Evolutionary conservation across 2,888 invertebrate species (phyloP).

Genomic region (Theretra japonica): DNA sequence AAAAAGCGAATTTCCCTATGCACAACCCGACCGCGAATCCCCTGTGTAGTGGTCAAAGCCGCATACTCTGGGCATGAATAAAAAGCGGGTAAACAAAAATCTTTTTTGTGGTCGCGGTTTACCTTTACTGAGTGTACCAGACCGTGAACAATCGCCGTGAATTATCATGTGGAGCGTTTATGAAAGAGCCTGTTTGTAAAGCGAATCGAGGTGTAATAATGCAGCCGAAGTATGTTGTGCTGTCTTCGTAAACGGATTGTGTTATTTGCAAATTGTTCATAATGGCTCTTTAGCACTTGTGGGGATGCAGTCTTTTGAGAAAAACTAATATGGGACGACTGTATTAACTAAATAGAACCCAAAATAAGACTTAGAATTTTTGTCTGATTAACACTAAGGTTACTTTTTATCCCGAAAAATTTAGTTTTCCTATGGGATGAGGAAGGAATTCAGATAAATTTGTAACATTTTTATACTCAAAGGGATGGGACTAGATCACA

Average conservation of each 20-base stretch:
- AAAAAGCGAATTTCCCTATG: slow-evolving; percentile 66
- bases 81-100: slow-evolving; percentile 77
- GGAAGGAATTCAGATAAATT: too few species aligned
- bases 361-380: too few species aligned
- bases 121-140: slow-evolving; percentile 78
- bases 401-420: too few species aligned
- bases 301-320: background rate
- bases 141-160: slow-evolving; percentile 81
- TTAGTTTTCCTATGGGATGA: too few species aligned
- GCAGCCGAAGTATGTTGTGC: slow-evolving; percentile 56
- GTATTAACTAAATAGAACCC: too few species aligned
- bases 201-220: slow-evolving; percentile 71
- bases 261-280: slow-evolving; percentile 69
- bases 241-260: slow-evolving; percentile 69
- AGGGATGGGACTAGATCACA: too few species aligned
- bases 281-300: slow-evolving; percentile 46
- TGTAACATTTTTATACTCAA: too few species aligned
- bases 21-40: slow-evolving; percentile 65
- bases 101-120: slow-evolving; percentile 80
- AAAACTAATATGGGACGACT: background rate
- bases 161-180: slow-evolving; percentile 80
- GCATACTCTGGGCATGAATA: slow-evolving; percentile 71
- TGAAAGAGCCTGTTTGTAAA: slow-evolving; percentile 77
- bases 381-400: too few species aligned
- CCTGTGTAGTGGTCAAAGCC: slow-evolving; percentile 67